Evolutionary conservation across 2,797 vertebrate species (phyloP), one percentile per base, ranked within the genome.

Genomic region (Lycodopsis pacificus): DNA sequence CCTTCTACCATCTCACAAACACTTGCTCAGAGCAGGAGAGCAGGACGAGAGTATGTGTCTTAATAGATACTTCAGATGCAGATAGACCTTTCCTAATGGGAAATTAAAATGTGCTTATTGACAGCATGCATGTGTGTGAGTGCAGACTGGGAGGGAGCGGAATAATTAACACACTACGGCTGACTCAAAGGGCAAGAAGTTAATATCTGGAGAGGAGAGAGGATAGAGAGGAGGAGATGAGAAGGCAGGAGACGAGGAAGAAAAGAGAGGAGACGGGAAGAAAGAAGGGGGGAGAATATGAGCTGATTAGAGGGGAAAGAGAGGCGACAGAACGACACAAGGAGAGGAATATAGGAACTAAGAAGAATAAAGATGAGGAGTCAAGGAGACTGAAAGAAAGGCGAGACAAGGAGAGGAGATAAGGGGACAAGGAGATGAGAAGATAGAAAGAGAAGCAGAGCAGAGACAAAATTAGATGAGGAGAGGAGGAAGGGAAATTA

Each of bases 51-150:
- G 81, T 30, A 54, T 65, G 72, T 42, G 78, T 53, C 25, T 75
- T 65, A 62, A 81, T 34, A 65, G 71, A 81, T 69, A 63, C 82
- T 82, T 75, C 11, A 80, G 64, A 70, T 2, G 10, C 34, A 46
- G 32, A 78, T 25, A 58, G 49, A 63, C 25, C 10, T 4, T 34
- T 70, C 59, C 71, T 84, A 71, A 89, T 89, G 75, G 83, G 76
- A 81, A 87, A 87, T 85, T 85, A 40, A 87, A 84, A 88, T 83
- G 63, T 79, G 74, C 40, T 73, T 64, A 71, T 71, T 57, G 66
- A 46, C 46, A 30, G 64, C 36, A 7, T n/a, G 44, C 1, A 4
- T 71, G 48, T 72, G 69, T 77, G 71, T 61, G 56, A 25, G 36
- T 54, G 69, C 51, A 64, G 76, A 67, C 36, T 77, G 76, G 74